Evolutionary conservation across 2,797 vertebrate genomes (phyloP), one percentile per base, ranked within the genome.

Genomic region (Alauda arvensis): DNA sequence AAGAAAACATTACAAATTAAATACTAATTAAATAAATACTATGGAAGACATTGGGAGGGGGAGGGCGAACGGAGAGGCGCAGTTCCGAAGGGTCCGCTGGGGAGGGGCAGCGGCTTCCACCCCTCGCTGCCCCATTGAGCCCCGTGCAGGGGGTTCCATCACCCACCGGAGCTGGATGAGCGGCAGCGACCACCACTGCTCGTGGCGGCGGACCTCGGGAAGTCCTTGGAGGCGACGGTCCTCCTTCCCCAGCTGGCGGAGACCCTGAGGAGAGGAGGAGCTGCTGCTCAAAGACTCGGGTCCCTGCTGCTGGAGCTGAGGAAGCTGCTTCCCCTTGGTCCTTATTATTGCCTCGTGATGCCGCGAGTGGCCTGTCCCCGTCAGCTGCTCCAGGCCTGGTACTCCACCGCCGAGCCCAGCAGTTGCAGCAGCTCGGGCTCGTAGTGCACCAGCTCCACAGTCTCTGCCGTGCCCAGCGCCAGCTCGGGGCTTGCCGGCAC

Each of bases 351-450:
- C 97, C 97, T 97, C 95, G 49, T 91, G 95, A 95, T 75, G 95
- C 94, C 40, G 68, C 92, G 89, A 88, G 84, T 10, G 18, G 49
- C 15, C 42, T 6, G 53, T 61, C 80, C 95, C 91, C 61, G 96
- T 98, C 97, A 98, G 96, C 97, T 98, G 95, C 95, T 97, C 96
- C 96, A 97, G 51, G 96, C 87, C 95, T 98, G 96, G 81, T 98
- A 98, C 94, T 98, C 98, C 96, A 99, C 97, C 17, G 97, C 97
- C 3, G 99, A 99, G 63, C 99, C 99, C 94, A 99, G 96, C 74
- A 99, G 98, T 96, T 96, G 97, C 81, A 99, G 98, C 80, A 99
- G 96, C 95, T 99, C 99, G 0, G 98, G 97, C 77, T 99, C 98
- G 4, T 99, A 99, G 68, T 97, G 98, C 94, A 99, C 98, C 97